Base-by-base conservation (phyloP, 2,113 vertebrate species). In the Megaptera novaeangliae region DNA sequence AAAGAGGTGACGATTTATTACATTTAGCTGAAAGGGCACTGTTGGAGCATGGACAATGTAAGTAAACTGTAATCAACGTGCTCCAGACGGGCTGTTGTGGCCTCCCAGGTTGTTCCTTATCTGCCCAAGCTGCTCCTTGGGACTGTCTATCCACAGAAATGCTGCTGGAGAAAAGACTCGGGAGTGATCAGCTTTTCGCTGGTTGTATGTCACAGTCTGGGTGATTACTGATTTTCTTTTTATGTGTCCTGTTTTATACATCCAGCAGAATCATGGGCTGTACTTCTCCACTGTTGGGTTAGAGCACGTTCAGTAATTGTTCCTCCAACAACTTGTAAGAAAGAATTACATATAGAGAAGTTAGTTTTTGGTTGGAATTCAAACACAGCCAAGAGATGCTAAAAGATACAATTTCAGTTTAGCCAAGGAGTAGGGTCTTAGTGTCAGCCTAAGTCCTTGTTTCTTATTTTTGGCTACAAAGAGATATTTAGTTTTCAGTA, bases 1-100 rank as follows among this genome's bases (percentile, higher is more conserved):
- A 68, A 88, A 83, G 59, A 94, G 59, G 44, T 91, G 64, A 69
- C 92, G 95, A 96, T 98, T 97, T 94, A 96, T 97, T 95, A 39
- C 92, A 4, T 95, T 94, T 97, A 86, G 89, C 96, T 0, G 0
- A 74, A 96, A 97, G 85, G 95, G 82, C 91, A 75, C 66, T 49
- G 55, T 59, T 64, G 86, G 78, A 86, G 59, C 66, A 93, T 34
- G 77, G 49, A 36, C 29, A 1, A 1, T 0, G 18, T 74, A 86
- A 93, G 86, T 93, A 34, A 82, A 31, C 82, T 87, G 46, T 95
- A 87, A 87, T 97, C 92, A 66, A 21, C 34, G 77, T 87, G 63
- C 90, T 84, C 44, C 94, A 52, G 57, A 52, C 18, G 1, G 49
- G 64, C 72, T 78, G 17, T 44, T 15, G 5, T 52, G 18, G 61